These are phyloP conservation scores for Agrilus planipennis DNA, from an alignment of 1,140 invertebrate genomes.

Conservation along the genomic window DNA sequence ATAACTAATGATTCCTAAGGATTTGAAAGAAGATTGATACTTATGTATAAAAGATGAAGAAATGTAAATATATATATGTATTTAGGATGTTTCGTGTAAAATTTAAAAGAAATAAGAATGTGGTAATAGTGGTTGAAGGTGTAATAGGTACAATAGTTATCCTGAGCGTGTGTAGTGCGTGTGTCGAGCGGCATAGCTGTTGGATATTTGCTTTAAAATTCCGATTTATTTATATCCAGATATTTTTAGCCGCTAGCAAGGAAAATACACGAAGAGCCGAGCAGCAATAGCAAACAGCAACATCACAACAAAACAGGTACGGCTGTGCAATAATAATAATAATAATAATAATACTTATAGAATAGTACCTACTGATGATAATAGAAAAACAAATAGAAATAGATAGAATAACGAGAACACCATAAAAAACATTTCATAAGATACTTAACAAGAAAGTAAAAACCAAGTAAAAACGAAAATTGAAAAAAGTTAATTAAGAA, in stretches of 20 bases:
- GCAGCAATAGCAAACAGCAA: conserved; percentile 21
- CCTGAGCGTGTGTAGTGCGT: no score
- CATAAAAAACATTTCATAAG: no score
- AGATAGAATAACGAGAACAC: conserved; percentile 6
- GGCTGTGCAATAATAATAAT: conserved; percentile 15
- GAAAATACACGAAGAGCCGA: conserved; percentile 17
- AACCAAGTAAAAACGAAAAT: conserved; percentile 8
- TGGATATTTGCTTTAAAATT: conserved; percentile 17
- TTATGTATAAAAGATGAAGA: no score
- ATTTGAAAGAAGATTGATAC: no score
- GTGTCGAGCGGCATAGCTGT: background rate
- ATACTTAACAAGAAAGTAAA: conserved; percentile 4
- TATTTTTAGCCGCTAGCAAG: conserved; percentile 27
- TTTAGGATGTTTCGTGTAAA: no score
- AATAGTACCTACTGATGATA: background rate
- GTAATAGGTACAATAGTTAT: no score
- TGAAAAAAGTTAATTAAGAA: conserved; percentile 9
- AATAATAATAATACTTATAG: background rate
- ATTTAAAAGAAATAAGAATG: no score
- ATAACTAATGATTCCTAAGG: no score
- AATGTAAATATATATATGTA: no score
- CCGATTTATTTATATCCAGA: conserved; percentile 18
- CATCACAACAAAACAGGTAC: conserved; percentile 23
- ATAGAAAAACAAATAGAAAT: background rate
- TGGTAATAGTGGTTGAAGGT: no score